Evolutionary conservation across 1,140 invertebrate species (phyloP).

Genomic region (Bombus confusus): DNA sequence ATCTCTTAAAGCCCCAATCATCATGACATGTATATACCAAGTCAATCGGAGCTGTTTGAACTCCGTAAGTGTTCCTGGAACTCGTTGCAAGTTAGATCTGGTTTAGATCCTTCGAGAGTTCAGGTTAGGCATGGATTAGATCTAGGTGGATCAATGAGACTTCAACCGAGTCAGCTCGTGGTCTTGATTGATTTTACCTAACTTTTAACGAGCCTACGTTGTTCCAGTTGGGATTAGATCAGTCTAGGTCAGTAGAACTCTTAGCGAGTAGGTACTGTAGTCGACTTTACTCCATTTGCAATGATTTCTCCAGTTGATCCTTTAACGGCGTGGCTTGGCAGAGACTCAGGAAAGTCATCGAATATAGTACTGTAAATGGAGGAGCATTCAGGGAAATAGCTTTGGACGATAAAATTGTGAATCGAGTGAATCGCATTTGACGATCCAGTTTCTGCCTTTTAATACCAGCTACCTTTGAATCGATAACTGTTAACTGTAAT

Average conservation of each 20-base stretch:
- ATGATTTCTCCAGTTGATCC: background rate
- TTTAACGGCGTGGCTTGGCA: background rate
- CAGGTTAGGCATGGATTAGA: conserved; percentile 1
- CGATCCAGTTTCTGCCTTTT: background rate
- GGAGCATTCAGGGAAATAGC: background rate
- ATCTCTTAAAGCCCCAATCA: background rate
- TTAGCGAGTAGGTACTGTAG: background rate
- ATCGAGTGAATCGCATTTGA: background rate
- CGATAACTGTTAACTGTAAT: background rate
- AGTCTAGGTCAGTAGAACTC: conserved; percentile 3
- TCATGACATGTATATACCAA: background rate
- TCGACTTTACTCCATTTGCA: background rate
- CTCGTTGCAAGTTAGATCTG: background rate
- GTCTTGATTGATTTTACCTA: conserved; percentile 2
- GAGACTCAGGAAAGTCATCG: background rate
- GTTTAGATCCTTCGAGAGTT: background rate
- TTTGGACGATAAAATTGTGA: background rate
- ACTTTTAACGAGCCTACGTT: conserved; percentile 14
- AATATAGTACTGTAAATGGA: background rate
- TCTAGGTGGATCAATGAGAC: conserved; percentile 3
- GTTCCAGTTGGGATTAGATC: background rate
- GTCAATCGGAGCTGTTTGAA: background rate
- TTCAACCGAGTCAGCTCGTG: background rate
- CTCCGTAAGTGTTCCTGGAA: background rate
- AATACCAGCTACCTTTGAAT: background rate